These are phyloP conservation scores for Thunnus albacares DNA, from an alignment of 2,797 vertebrate species.

Conservation along the genomic window DNA sequence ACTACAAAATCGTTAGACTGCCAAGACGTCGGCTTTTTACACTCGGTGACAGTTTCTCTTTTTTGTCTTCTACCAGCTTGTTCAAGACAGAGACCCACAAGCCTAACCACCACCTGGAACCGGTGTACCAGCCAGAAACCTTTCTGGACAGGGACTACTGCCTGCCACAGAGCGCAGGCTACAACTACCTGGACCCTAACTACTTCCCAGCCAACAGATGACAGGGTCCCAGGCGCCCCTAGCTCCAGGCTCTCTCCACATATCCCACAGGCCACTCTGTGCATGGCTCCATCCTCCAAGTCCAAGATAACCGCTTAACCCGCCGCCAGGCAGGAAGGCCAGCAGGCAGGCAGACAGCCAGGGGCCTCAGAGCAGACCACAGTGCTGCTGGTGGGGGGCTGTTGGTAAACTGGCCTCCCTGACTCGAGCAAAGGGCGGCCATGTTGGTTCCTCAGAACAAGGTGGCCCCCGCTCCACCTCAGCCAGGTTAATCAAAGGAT, in stretches of 20 bases:
- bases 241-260: constrained; percentile 80
- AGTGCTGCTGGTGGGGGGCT: constrained; percentile 61
- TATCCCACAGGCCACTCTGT: constrained; percentile 87
- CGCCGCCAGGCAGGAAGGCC: constrained; percentile 83
- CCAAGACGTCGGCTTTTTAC: neutral
- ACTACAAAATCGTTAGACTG: neutral
- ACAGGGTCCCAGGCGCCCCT: constrained; percentile 88
- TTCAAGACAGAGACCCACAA: constrained; percentile 97
- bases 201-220: constrained; percentile 99
- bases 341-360: constrained; percentile 65
- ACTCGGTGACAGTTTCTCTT: neutral
- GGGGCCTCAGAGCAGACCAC: constrained; percentile 70
- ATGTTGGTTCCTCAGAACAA: constrained; percentile 62
- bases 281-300: constrained; percentile 91
- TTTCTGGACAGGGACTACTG: constrained; percentile 99
- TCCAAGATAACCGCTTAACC: constrained; percentile 88
- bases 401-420: constrained; percentile 68
- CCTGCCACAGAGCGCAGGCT: constrained; percentile 94
- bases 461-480: constrained; percentile 84
- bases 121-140: constrained; percentile 92
- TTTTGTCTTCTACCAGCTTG: constrained; percentile 82
- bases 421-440: constrained; percentile 62
- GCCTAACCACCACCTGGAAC: constrained; percentile 94
- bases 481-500: constrained; percentile 85
- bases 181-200: constrained; percentile 99